phyloP scores from a whole-genome alignment of 2,797 vertebrate species.

The Luscinia megarhynchos region DNA sequence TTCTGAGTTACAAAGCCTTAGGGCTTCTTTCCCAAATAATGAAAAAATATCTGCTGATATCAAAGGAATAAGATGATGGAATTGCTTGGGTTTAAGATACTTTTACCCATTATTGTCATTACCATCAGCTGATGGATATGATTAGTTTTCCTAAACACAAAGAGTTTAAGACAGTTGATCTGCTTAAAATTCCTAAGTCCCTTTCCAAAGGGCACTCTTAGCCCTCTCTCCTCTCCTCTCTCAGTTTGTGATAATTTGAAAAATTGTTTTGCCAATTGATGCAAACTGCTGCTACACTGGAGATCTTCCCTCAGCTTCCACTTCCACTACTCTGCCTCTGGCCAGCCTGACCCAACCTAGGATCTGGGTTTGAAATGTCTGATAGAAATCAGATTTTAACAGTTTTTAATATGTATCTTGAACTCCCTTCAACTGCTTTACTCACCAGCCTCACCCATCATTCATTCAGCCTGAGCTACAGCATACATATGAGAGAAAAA shows the following conservation, averaged over 20 bases:
- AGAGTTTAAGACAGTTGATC: neutral
- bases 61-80: neutral
- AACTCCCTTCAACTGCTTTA: neutral
- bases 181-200: neutral
- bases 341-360: neutral
- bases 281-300: accelerated
- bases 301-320: neutral
- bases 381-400: neutral
- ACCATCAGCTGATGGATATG: neutral
- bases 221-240: neutral
- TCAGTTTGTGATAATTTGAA: neutral
- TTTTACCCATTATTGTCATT: neutral
- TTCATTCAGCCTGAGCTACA: neutral
- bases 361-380: neutral
- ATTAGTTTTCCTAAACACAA: neutral
- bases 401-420: neutral
- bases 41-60: neutral
- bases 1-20: neutral
- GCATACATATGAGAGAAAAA: neutral
- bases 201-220: neutral
- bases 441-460: neutral
- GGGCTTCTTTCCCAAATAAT: neutral
- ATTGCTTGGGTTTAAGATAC: neutral
- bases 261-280: neutral
- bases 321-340: neutral